Conservation (phyloP, 2,888 invertebrate genomes). For the Ichneumon xanthorius region DNA sequence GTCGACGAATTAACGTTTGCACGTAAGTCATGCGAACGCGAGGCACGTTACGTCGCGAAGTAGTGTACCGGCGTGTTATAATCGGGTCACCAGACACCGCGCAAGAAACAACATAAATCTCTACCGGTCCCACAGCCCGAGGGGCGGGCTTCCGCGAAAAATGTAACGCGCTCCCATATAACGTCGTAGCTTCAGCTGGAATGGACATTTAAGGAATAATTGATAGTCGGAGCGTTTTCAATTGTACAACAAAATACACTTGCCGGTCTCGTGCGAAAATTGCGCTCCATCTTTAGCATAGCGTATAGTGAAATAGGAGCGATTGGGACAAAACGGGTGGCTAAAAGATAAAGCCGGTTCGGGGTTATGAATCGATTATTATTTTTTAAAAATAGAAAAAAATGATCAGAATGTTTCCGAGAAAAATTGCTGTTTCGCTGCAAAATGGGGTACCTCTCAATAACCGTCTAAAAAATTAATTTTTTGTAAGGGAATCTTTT, state of each 20-base stretch:
- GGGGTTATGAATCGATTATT: too few species aligned
- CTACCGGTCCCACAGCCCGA: constrained; percentile 58
- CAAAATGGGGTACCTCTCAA: too few species aligned
- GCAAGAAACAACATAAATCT: constrained; percentile 75
- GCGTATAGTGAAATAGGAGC: too few species aligned
- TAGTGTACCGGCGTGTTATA: constrained; percentile 62
- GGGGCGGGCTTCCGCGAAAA: constrained; percentile 61
- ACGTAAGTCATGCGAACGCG: constrained; percentile 23
- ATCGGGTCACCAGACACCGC: constrained; percentile 80
- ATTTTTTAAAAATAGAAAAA: too few species aligned
- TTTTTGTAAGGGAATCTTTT: too few species aligned
- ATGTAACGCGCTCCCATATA: constrained; percentile 45
- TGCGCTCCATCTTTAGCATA: too few species aligned
- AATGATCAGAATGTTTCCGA: too few species aligned
- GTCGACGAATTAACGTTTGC: constrained; percentile 67
- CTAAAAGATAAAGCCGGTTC: too few species aligned
- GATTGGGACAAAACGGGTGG: too few species aligned
- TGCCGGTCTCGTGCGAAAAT: too few species aligned
- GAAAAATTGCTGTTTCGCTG: too few species aligned
- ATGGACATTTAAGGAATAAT: constrained; percentile 1
- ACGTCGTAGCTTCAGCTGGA: constrained; percentile 1
- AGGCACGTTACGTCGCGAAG: constrained; percentile 1
- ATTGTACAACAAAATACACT: background rate
- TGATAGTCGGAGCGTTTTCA: background rate
- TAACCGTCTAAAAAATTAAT: too few species aligned